These are phyloP conservation scores for Pampusana beccarii DNA, from an alignment of 2,113 vertebrate genomes.

Conservation along the genomic window DNA sequence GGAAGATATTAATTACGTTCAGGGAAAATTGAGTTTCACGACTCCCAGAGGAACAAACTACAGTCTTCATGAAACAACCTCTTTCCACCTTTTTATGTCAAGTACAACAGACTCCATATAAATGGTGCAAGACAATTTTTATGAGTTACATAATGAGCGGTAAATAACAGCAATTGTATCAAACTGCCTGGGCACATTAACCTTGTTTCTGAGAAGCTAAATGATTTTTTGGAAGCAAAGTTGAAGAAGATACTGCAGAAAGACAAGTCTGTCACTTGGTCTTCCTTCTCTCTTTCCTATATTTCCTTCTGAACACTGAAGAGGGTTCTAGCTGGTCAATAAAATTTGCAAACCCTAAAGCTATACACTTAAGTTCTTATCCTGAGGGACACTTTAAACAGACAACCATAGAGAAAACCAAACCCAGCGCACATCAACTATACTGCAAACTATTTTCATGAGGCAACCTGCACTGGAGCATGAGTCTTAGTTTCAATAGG, in stretches of 20 bases:
- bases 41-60: neutral
- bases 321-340: neutral
- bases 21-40: slow-evolving; percentile 43
- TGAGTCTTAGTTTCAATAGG: neutral
- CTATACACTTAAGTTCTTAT: neutral
- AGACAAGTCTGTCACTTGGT: neutral
- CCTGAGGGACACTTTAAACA: neutral
- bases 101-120: slow-evolving; percentile 24
- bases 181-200: slow-evolving; percentile 5
- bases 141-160: slow-evolving; percentile 20
- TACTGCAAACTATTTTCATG: neutral
- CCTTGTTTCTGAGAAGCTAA: slow-evolving; percentile 17
- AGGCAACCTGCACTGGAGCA: neutral
- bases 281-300: neutral
- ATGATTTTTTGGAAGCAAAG: slow-evolving; percentile 10
- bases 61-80: slow-evolving; percentile 10
- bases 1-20: slow-evolving; percentile 46
- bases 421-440: neutral
- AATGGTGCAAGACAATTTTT: slow-evolving; percentile 52
- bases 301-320: neutral
- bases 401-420: neutral
- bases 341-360: neutral
- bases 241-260: neutral
- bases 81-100: slow-evolving; percentile 47
- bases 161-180: slow-evolving; percentile 17